Conservation (phyloP, 2,113 vertebrate species). For the Serilophus lunatus region DNA sequence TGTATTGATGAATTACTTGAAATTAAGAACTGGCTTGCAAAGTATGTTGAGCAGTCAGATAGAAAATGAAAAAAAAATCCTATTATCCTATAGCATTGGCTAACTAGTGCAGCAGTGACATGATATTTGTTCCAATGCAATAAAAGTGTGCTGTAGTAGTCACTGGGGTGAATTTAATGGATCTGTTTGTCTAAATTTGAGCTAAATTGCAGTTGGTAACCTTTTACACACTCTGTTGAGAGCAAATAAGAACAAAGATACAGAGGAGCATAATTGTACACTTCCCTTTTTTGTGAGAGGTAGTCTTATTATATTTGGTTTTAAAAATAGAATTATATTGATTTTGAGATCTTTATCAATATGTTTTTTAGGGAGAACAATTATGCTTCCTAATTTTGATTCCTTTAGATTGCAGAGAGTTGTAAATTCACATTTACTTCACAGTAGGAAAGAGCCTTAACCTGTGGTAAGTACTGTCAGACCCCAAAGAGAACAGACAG, state of each 20-base stretch:
- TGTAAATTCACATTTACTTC: not conserved
- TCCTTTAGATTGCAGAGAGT: not conserved
- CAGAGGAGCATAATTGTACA: not conserved
- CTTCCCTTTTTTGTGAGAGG: not conserved
- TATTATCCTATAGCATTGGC: accelerated
- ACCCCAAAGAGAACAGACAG: not conserved
- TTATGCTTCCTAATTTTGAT: not conserved
- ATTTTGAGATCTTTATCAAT: not conserved
- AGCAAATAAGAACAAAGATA: not conserved
- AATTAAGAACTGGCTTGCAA: not conserved
- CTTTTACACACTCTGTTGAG: not conserved
- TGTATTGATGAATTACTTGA: not conserved
- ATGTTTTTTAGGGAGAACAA: not conserved
- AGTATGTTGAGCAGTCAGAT: not conserved
- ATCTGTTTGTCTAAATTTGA: not conserved
- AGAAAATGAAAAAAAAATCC: not conserved
- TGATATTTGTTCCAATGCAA: not conserved
- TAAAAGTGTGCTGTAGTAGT: not conserved
- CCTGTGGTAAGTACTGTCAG: not conserved
- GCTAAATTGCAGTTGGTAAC: not conserved
- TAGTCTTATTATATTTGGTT: not conserved
- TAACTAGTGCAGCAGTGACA: not conserved
- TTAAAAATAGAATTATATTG: not conserved
- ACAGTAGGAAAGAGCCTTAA: not conserved
- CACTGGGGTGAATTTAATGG: not conserved